phyloP scores from a whole-genome alignment of 2,113 vertebrate species.

The Echinops telfairi region DNA sequence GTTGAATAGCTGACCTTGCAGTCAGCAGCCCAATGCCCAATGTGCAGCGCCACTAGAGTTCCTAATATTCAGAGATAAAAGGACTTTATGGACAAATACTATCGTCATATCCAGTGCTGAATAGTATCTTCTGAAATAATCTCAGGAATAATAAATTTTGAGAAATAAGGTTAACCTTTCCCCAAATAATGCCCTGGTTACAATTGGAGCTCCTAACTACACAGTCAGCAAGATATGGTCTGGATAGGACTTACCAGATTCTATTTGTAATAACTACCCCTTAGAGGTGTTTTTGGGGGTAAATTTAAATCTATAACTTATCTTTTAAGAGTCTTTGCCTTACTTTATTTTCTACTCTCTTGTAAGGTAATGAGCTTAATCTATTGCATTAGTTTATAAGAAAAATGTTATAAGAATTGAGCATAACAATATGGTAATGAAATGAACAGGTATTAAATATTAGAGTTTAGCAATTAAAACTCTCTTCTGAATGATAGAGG shows the following conservation, averaged over 20 bases:
- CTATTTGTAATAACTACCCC: conserved; percentile 6
- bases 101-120: too few species aligned
- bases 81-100: too few species aligned
- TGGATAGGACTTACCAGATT: neutral
- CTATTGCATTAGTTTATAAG: neutral
- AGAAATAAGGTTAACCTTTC: too few species aligned
- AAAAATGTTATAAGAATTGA: neutral
- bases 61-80: neutral
- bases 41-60: too few species aligned
- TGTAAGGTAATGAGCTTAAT: conserved; percentile 3
- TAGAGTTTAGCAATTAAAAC: neutral
- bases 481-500: neutral
- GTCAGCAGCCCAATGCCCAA: too few species aligned
- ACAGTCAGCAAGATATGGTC: neutral
- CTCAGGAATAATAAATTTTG: too few species aligned
- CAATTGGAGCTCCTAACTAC: too few species aligned
- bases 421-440: too few species aligned
- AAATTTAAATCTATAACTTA: neutral
- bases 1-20: neutral
- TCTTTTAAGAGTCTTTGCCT: neutral
- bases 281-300: neutral
- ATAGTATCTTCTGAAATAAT: too few species aligned
- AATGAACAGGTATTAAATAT: neutral
- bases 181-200: too few species aligned
- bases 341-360: neutral